Conservation (phyloP, 1,140 invertebrate species). For the Nephila pilipes region DNA sequence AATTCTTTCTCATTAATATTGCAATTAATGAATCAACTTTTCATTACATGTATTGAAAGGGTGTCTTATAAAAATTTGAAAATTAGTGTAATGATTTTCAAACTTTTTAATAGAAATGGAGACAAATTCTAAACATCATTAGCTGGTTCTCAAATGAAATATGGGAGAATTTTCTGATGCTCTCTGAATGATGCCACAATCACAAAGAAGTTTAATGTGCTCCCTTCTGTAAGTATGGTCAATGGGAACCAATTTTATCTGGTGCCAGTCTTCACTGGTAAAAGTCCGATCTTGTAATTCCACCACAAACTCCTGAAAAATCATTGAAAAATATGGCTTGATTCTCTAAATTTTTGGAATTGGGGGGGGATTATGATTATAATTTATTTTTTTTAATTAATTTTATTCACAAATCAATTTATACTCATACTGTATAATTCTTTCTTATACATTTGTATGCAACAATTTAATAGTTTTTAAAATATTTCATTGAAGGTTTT, state of each 20-base stretch:
- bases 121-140: no score
- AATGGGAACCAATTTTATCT: not conserved
- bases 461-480: no score
- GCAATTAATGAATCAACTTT: no score
- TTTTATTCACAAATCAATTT: no score
- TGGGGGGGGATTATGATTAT: not conserved
- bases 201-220: not conserved
- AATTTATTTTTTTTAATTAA: not conserved
- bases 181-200: not conserved
- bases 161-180: not conserved
- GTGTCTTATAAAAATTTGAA: no score
- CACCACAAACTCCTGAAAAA: not conserved
- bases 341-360: not conserved
- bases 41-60: no score
- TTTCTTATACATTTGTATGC: no score
- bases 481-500: no score
- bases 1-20: no score
- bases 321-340: not conserved
- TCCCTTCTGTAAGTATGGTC: not conserved
- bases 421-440: no score
- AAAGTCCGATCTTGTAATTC: slow-evolving; percentile 12
- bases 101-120: no score
- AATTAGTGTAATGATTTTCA: no score
- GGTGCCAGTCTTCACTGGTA: not conserved
- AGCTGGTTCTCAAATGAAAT: not conserved